Base-by-base conservation (phyloP, 2,888 invertebrate genomes). In the Zelleria hepariella region DNA sequence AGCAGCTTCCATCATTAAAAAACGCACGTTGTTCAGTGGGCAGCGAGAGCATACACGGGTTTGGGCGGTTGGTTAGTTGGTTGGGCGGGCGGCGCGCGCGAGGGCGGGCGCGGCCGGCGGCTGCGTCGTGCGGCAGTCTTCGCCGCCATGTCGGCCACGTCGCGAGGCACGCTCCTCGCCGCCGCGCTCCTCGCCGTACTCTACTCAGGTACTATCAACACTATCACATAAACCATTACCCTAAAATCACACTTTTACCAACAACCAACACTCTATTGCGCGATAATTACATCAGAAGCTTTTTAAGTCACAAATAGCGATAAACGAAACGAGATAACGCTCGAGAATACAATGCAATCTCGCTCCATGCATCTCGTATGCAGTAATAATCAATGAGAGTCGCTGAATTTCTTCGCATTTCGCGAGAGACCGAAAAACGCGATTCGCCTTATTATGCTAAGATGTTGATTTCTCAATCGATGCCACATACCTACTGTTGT, bases 101-200 rank as follows among this genome's bases (percentile, higher is more conserved):
- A 57, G 69, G 67, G 67, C 66, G 68, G 63, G 71, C 66, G 70
- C 66, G 68, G 63, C 66, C 64, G 68, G 65, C 59, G 65, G 60
- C 64, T 65, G 65, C 65, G 66, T 65, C 60, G 71, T 74, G 70
- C 84, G 83, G 82, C 86, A 86, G 85, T 86, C 72, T 70, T 70
- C 76, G 77, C 77, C 82, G 82, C 79, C 79, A 88, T 87, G 88
- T 75, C 79, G 83, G 80, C 80, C 77, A 82, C 81, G 71, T 73
- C 79, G 73, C 86, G 84, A 78, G 86, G 74, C 67, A 74, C 75
- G 58, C 64, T 86, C 61, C 77, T 87, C 58, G 64, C 68, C 21
- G 69, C 75, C 64, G 82, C 82, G 49, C 71, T 89, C 25, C 78
- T 88, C 64, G 80, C 87, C 64, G 71, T 80, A 63, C 78, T 87